Evolutionary conservation across 2,888 invertebrate species (phyloP), one percentile per base, ranked within the genome.

Genomic region (Plebejus argus): DNA sequence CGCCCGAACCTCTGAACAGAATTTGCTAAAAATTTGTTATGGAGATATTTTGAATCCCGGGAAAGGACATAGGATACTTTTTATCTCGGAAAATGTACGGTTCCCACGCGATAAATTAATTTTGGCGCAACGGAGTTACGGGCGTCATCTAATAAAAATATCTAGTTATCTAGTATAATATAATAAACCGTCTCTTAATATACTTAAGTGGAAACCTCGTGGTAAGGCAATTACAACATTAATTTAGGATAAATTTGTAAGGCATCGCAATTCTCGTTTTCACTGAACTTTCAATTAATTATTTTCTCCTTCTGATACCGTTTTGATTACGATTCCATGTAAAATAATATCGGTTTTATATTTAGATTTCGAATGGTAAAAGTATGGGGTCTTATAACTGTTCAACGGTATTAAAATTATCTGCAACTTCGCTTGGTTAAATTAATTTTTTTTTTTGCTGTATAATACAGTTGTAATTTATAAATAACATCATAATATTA

Each of bases 271-370:
- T 66, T 66, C 61, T 39, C 66, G 76, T 76, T 76, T 76, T 66
- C 61, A 66, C 45, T 76, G 45, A 76, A 76, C 23, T 66, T 76
- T 76, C 45, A 66, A 76, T 76, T 66, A 66, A 66, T 66, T 15
- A 33, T 33, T 61, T 61, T 61, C 15, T 66, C 33, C 18, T 66
- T 33, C 28, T 15, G 66, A 66, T 66, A 33, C 28, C 66, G 18
- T 66, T 66, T 66, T 66, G 66, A 66, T 66, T 66, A 28, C 23
- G 61, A 66, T 33, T 15, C 28, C 6, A 5, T 15, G 66, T n/a
- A 66, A 28, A 66, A 20, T 66, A 66, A 66, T 23, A 61, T 66
- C 66, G 6, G 33, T 33, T 66, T 66, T 33, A 66, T 66, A 66
- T 66, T 66, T 33, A 6, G 61, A 66, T 66, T 66, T 33, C 18